A percentile compares a stretch with the other conserved stretches of the same genome.
Conservation (phyloP, 2,797 vertebrate genomes). For the Denticeps clupeoides region DNA sequence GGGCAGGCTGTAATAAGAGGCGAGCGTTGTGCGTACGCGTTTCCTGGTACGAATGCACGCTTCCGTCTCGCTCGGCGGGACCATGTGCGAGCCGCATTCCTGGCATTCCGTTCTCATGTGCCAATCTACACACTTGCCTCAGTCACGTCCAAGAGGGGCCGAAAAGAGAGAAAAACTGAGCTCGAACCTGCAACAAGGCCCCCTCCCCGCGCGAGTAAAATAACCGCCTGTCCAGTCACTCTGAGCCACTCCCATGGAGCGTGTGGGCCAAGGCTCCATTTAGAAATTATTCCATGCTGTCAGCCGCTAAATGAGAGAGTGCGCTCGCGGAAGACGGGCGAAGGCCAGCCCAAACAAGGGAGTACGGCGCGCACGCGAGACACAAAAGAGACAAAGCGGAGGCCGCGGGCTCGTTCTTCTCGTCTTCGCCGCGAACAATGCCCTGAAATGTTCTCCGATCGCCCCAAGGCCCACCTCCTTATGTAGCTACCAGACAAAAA, state of each 20-base stretch:
- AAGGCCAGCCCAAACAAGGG: background rate
- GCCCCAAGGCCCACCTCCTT: too few species aligned
- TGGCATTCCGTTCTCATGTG: constrained; percentile 19
- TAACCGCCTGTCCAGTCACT: constrained; percentile 9
- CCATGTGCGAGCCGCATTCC: constrained; percentile 21
- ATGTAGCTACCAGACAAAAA: too few species aligned
- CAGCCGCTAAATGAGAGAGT: constrained; percentile 29
- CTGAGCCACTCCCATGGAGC: constrained; percentile 45
- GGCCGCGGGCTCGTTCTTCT: too few species aligned
- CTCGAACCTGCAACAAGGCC: background rate
- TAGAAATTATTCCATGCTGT: constrained; percentile 50
- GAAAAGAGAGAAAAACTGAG: background rate
- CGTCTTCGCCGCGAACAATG: too few species aligned
- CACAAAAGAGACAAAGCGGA: too few species aligned
- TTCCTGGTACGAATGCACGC: too few species aligned
- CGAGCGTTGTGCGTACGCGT: too few species aligned
- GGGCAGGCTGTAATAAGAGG: too few species aligned
- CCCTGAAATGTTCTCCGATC: too few species aligned
- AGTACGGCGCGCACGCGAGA: background rate
- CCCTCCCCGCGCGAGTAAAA: background rate
- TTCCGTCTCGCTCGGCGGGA: constrained; percentile 8
- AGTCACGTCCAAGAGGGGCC: constrained; percentile 1
- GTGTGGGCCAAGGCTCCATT: constrained; percentile 50
- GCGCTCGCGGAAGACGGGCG: constrained; percentile 10
- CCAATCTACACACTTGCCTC: constrained; percentile 2